Conservation (phyloP, 2,113 vertebrate genomes). For the Anoplopoma fimbria region DNA sequence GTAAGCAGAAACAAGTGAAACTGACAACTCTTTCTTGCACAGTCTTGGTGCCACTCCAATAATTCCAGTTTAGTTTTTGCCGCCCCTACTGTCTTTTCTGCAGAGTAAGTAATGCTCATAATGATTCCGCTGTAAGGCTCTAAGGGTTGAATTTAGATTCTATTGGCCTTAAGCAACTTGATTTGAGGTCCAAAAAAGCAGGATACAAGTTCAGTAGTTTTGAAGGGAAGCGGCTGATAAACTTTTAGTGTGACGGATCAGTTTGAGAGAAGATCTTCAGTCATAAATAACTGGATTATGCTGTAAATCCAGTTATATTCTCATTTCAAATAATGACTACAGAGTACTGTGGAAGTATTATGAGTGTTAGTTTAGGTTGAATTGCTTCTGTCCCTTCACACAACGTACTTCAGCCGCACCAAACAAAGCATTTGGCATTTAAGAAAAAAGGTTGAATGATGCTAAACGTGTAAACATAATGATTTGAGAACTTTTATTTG, state of each 20-base stretch:
- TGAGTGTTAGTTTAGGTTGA: not conserved
- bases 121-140: not conserved
- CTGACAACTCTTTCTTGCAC: not conserved
- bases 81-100: slow-evolving; percentile 3
- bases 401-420: not conserved
- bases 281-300: slow-evolving; percentile 7
- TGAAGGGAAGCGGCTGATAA: slow-evolving; percentile 9
- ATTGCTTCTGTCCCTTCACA: not conserved
- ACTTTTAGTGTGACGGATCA: slow-evolving; percentile 11
- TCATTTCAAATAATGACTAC: slow-evolving; percentile 1
- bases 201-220: not conserved
- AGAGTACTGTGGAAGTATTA: not conserved
- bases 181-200: slow-evolving; percentile 8
- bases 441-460: slow-evolving; percentile 13
- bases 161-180: not conserved
- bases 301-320: slow-evolving; percentile 17
- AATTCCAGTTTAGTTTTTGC: not conserved
- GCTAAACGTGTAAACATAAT: slow-evolving; percentile 37
- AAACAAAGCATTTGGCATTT: slow-evolving; percentile 10
- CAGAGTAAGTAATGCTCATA: not conserved
- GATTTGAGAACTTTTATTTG: slow-evolving; percentile 77
- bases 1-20: not conserved
- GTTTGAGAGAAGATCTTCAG: not conserved
- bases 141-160: not conserved
- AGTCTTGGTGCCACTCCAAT: not conserved